Evolutionary conservation across 2,113 vertebrate species (phyloP).

Genomic region (Trogon surrucura): DNA sequence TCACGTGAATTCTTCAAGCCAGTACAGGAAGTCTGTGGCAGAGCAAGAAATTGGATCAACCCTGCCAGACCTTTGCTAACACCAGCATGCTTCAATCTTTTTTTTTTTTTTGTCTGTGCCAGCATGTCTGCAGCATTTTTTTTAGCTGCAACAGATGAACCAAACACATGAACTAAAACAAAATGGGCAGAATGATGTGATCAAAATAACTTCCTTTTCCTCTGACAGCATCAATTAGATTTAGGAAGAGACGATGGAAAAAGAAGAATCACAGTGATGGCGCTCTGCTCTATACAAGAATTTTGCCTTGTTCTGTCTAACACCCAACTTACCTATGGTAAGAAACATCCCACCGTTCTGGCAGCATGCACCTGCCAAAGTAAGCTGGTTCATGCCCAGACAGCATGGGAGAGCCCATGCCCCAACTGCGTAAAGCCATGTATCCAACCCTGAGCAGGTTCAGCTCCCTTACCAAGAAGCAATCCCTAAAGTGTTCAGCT

Average conservation of each 20-base stretch:
- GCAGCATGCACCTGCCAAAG: background rate
- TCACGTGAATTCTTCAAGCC: background rate
- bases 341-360: background rate
- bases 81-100: background rate
- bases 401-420: accelerated
- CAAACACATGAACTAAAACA: background rate
- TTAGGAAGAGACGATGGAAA: background rate
- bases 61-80: background rate
- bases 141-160: background rate
- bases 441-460: no score
- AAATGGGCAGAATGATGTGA: background rate
- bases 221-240: background rate
- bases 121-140: background rate
- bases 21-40: background rate
- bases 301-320: background rate
- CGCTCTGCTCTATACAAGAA: background rate
- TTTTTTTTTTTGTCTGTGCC: background rate
- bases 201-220: background rate
- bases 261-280: background rate
- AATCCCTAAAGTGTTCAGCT: background rate
- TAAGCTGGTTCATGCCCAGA: no score
- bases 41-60: background rate
- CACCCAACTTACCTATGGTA: accelerated
- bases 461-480: background rate
- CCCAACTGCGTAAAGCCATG: background rate